These are phyloP conservation scores for Neoscelio sp. DNA, from an alignment of 2,888 invertebrate species.

Conservation along the genomic window DNA sequence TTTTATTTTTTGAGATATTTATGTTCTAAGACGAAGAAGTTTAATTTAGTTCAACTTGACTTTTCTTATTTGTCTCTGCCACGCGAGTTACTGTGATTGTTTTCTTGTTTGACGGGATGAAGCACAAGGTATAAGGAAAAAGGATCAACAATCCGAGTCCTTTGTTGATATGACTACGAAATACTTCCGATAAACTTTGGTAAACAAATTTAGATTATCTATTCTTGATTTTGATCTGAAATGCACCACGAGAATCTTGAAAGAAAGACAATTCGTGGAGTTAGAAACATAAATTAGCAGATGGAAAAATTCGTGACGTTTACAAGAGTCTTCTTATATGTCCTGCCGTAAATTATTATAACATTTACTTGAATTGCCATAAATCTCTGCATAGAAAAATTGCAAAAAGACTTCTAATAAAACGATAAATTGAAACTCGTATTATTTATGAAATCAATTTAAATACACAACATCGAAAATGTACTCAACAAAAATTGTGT, in stretches of 20 bases:
- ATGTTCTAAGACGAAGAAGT: constrained; percentile 4
- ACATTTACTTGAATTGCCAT: constrained; percentile 26
- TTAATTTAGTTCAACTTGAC: constrained; percentile 7
- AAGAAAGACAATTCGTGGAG: constrained; percentile 13
- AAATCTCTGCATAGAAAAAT: too few relatives aligned
- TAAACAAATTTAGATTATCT: constrained; percentile 17
- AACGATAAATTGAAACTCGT: too few relatives aligned
- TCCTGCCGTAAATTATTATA: constrained; percentile 28
- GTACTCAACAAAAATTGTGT: too few relatives aligned
- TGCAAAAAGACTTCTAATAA: too few relatives aligned
- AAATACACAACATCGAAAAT: too few relatives aligned
- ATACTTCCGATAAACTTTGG: background rate
- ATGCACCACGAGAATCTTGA: background rate
- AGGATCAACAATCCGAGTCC: constrained; percentile 4
- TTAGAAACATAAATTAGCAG: constrained; percentile 35
- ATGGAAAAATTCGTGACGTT: constrained; percentile 40
- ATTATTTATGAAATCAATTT: too few relatives aligned
- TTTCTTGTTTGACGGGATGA: constrained; percentile 16
- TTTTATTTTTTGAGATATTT: constrained; percentile 7
- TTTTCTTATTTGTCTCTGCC: constrained; percentile 15
- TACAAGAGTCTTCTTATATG: constrained; percentile 28
- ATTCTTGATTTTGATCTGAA: constrained; percentile 5
- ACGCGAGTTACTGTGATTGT: constrained; percentile 9
- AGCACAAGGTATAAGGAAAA: background rate
- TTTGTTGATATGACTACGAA: background rate